These are phyloP conservation scores for Larimichthys crocea DNA, from an alignment of 2,113 vertebrate species.

Conservation along the genomic window DNA sequence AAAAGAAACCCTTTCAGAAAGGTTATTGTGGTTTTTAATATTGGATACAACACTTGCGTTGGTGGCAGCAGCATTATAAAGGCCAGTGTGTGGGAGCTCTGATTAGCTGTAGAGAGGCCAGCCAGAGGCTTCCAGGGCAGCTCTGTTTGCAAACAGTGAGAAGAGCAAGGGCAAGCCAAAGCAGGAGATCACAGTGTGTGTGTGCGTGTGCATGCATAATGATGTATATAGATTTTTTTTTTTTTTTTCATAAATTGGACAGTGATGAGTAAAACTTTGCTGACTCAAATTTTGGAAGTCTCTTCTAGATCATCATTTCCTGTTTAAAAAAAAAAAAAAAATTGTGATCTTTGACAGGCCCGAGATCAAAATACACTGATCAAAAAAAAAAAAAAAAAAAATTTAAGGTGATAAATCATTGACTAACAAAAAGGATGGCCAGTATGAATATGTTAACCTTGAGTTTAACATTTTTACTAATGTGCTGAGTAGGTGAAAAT, in stretches of 20 bases:
- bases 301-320: conserved; percentile 51
- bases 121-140: conserved; percentile 75
- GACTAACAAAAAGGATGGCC: conserved; percentile 55
- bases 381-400: conserved; percentile 22
- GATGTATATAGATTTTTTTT: conserved; percentile 7
- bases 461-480: conserved; percentile 65
- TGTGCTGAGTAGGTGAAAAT: conserved; percentile 74
- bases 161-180: conserved; percentile 65
- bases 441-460: conserved; percentile 72
- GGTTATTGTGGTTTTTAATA: conserved; percentile 51
- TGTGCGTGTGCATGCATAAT: conserved; percentile 62
- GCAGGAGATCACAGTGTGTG: conserved; percentile 55
- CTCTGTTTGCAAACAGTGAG: conserved; percentile 72
- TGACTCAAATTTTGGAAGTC: conserved; percentile 51
- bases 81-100: conserved; percentile 66
- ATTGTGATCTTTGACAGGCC: conserved; percentile 53
- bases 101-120: conserved; percentile 75
- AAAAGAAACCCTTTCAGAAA: conserved; percentile 6
- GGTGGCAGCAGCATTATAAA: conserved; percentile 52
- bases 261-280: conserved; percentile 57
- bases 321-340: conserved; percentile 36
- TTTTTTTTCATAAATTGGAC: conserved; percentile 46
- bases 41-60: conserved; percentile 38
- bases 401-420: conserved; percentile 54
- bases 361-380: conserved; percentile 53